Base-by-base conservation (phyloP, 2,888 invertebrate genomes). In the Clivina fossor region DNA sequence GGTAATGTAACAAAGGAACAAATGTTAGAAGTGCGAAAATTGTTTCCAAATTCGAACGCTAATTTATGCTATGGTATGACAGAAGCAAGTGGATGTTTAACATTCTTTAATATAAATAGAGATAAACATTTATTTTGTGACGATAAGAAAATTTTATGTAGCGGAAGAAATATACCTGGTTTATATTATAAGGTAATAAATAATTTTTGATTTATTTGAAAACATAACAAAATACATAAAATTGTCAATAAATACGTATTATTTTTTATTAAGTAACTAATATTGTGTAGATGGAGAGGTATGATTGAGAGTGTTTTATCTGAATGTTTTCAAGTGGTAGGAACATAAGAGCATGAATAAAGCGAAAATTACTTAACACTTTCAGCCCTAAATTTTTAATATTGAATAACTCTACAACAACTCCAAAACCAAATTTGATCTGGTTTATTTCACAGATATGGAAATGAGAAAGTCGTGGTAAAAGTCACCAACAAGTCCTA, bases 181-280 rank as follows among this genome's bases (percentile, higher is more conserved):
- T 65, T 69, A 1, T 65, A 72, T 28, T 72, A 72, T 48, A 63
- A 74, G 60, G 76, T 76, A 63, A 68, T 66, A 38, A 13, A 40
- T 18, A 19, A 13, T n/a, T 8, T 8, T 40, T 2, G 15, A 18
- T 35, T 26, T 26, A 26, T 8, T 8, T 8, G 7, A 8, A 5
- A 8, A 26, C 26, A 8, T 26, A 8, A 26, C 8, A 26, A 8
- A 26, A 8, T 8, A 8, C 5, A 5, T 5, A 26, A 26, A 8
- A 26, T 3, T 32, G 11, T 37, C 41, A 35, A 3, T 44, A 2
- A n/a, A 33, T 33, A 32, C 32, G 32, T 46, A 54, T 13, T 53
- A 57, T 28, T 49, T 50, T 35, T 37, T 7, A 13, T 8, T n/a
- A n/a, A 15, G 11, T 32, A 37, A 13, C 15, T 24, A 20, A 38